phyloP scores from a whole-genome alignment of 2,113 vertebrate genomes.

The Camarhynchus parvulus region DNA sequence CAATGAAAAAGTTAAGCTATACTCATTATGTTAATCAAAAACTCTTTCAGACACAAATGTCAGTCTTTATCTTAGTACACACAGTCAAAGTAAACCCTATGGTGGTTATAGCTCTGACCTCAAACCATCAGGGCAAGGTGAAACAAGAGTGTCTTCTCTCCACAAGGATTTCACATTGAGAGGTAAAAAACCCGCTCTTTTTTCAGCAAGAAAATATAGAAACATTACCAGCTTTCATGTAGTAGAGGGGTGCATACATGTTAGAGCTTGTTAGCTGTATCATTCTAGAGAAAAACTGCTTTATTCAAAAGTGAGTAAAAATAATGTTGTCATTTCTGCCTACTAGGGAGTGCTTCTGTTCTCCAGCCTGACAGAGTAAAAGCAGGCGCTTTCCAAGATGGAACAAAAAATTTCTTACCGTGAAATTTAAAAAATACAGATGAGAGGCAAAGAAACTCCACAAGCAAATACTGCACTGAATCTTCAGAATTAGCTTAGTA shows the following conservation, averaged over 20 bases:
- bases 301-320: not conserved
- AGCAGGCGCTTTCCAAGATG: not conserved
- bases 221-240: not conserved
- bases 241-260: not conserved
- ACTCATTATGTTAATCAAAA: not conserved
- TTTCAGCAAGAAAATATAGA: not conserved
- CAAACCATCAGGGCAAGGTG: not conserved
- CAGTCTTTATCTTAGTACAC: not conserved
- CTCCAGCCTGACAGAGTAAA: not conserved
- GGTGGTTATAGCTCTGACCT: constrained; percentile 9
- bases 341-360: not conserved
- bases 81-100: not conserved
- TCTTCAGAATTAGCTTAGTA: not conserved
- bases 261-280: not conserved
- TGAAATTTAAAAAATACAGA: not conserved
- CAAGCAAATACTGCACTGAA: not conserved
- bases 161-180: not conserved
- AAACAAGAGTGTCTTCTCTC: not conserved
- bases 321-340: not conserved
- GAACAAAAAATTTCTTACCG: not conserved
- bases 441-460: not conserved
- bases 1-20: not conserved
- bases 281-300: not conserved
- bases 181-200: not conserved
- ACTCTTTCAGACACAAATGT: not conserved